Percentiles rank a stretch among this genome's conserved stretches.
Evolutionary conservation across 2,113 vertebrate species (phyloP).

Genomic region (Channa argus): DNA sequence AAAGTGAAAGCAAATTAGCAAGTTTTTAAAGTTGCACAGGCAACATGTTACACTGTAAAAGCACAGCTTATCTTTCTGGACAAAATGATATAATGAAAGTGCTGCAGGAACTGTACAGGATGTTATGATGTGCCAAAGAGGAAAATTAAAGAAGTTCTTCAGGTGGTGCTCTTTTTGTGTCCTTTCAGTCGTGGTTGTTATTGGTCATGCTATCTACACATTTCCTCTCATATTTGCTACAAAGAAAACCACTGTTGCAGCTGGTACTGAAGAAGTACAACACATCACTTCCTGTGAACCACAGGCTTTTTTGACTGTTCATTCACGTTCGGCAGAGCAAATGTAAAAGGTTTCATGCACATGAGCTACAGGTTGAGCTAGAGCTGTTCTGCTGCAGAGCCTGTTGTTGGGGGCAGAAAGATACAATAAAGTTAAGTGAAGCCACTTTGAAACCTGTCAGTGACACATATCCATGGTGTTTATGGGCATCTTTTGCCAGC

Average conservation of each 20-base stretch:
- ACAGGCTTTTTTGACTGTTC: slow-evolving; percentile 11
- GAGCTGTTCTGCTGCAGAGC: not conserved
- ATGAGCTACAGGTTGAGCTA: not conserved
- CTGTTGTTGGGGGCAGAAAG: too few relatives aligned
- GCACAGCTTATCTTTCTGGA: slow-evolving; percentile 1
- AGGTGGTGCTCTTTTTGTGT: slow-evolving; percentile 42
- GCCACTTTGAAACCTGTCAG: not conserved
- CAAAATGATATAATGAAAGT: slow-evolving; percentile 5
- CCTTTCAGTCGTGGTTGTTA: slow-evolving; percentile 12
- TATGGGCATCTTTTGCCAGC: not conserved
- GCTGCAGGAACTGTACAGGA: not conserved
- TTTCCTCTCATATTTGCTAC: slow-evolving; percentile 45
- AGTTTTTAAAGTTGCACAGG: not conserved
- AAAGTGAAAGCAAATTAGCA: slow-evolving; percentile 18
- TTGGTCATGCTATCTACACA: slow-evolving; percentile 32
- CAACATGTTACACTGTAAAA: slow-evolving; percentile 1
- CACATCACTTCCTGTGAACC: slow-evolving; percentile 52
- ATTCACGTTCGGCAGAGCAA: slow-evolving; percentile 18
- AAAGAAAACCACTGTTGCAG: slow-evolving; percentile 50
- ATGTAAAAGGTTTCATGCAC: slow-evolving; percentile 24
- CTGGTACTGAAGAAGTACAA: slow-evolving; percentile 55
- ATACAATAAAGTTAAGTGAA: too few relatives aligned
- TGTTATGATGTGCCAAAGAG: not conserved
- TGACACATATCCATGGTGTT: not conserved
- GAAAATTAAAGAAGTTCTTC: not conserved